phyloP scores from a whole-genome alignment of 2,797 vertebrate species.

The Sciurus vulgaris region DNA sequence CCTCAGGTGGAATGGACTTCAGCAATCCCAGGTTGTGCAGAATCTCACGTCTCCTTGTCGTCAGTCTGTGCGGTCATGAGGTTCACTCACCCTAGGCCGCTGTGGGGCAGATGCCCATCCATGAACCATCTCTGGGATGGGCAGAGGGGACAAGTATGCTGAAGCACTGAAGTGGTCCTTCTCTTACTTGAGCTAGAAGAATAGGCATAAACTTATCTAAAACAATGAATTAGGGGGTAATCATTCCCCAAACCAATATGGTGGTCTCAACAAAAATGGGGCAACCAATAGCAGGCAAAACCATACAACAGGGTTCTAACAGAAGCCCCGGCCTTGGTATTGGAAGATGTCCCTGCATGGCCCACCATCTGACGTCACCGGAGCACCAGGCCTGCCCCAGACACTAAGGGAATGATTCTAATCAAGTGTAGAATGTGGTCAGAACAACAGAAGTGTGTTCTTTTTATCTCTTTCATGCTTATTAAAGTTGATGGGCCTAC shows the following conservation, averaged over 20 bases:
- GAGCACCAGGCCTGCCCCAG: too few relatives aligned
- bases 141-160: too few relatives aligned
- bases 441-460: neutral
- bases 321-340: neutral
- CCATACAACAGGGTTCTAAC: neutral
- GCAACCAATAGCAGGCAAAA: neutral
- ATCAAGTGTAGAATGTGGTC: neutral
- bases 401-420: neutral
- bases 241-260: neutral
- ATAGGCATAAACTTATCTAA: neutral
- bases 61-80: neutral
- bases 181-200: neutral
- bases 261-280: neutral
- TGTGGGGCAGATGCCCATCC: neutral
- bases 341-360: neutral
- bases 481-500: neutral
- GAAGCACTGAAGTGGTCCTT: neutral
- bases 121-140: neutral
- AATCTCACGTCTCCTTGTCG: neutral
- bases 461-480: neutral
- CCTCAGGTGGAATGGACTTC: neutral
- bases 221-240: neutral
- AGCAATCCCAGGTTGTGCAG: neutral
- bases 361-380: too few relatives aligned
- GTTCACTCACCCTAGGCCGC: neutral